Evolutionary conservation across 2,113 vertebrate species (phyloP).

Genomic region (Datnioides undecimradiatus): DNA sequence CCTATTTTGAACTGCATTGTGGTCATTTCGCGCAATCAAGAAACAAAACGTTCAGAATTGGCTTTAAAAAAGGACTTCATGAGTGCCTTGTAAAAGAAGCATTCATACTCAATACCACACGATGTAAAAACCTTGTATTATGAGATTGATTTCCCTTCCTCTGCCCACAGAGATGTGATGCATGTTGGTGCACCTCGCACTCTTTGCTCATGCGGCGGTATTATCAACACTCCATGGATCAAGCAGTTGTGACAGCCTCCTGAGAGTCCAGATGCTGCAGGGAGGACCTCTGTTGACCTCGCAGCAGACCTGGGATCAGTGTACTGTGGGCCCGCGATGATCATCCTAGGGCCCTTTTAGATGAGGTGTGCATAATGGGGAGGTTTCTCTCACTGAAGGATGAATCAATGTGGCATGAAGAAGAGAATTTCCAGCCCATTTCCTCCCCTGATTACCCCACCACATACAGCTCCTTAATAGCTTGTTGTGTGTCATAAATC

Average conservation of each 20-base stretch:
- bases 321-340: constrained; percentile 43
- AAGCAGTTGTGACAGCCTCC: constrained; percentile 46
- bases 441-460: constrained; percentile 86
- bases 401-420: constrained; percentile 89
- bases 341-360: constrained; percentile 75
- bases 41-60: not conserved
- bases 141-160: not conserved
- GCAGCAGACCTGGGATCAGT: constrained; percentile 71
- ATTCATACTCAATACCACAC: not conserved
- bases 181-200: not conserved
- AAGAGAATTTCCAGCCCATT: constrained; percentile 88
- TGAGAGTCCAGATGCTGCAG: constrained; percentile 62
- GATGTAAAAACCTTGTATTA: not conserved
- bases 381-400: constrained; percentile 86
- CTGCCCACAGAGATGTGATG: constrained; percentile 20
- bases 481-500: constrained; percentile 87
- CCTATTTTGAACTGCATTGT: not conserved
- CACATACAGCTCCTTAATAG: constrained; percentile 85
- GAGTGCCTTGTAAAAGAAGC: not conserved
- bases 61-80: not conserved
- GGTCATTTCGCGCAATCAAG: constrained; percentile 1
- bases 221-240: constrained; percentile 65
- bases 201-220: constrained; percentile 34
- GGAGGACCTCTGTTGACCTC: constrained; percentile 69
- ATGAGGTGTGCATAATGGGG: constrained; percentile 83